phyloP scores from a whole-genome alignment of 30 jellyfish, hydroid and myxozoan species.

The Aurelia aurita region DNA sequence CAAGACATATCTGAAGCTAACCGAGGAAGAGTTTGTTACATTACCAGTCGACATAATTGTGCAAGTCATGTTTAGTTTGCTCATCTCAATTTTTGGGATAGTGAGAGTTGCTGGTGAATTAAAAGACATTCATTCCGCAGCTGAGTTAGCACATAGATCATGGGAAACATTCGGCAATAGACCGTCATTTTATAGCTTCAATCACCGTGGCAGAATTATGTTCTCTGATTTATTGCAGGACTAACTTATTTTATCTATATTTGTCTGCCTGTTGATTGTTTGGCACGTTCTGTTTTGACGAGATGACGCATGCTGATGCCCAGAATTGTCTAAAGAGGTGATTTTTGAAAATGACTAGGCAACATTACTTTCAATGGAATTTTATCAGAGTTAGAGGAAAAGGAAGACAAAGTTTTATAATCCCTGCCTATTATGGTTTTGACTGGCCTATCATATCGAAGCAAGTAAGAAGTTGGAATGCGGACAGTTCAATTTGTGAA shows the following conservation, averaged over 20 bases:
- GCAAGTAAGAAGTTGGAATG: no score
- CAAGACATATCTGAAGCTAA: conserved; percentile 84
- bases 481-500: no score
- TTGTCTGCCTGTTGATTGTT: no score
- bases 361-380: no score
- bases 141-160: conserved; percentile 91
- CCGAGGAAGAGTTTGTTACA: conserved; percentile 83
- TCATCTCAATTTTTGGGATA: conserved; percentile 78
- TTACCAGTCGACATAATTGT: conserved; percentile 85
- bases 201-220: conserved; percentile 90
- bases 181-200: conserved; percentile 84
- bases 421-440: no score
- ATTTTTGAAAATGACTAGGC: no score
- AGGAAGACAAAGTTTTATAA: no score
- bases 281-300: no score
- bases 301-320: no score
- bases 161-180: conserved; percentile 98
- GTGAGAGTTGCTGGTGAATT: conserved; percentile 91
- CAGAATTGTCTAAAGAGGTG: no score
- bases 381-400: no score
- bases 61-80: conserved; percentile 81
- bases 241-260: neutral
- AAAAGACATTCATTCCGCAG: conserved; percentile 93
- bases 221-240: conserved; percentile 84
- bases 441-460: no score